Evolutionary conservation across 1,140 invertebrate species (phyloP), one percentile per base, ranked within the genome.

Genomic region (Thaumetopoea pityocampa): DNA sequence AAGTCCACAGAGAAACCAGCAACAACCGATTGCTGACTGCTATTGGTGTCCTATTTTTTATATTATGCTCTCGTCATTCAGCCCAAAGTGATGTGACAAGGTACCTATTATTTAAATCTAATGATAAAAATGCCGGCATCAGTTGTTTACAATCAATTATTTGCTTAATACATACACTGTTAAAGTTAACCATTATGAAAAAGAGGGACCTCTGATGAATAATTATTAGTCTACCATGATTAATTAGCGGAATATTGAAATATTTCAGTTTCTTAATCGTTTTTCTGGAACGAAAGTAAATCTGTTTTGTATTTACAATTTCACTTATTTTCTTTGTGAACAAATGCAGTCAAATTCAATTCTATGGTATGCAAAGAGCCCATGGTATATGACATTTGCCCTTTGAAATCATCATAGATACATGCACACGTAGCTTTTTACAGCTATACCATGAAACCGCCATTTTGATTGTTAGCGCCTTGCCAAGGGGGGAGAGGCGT

Each of bases 391-490:
- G n/a, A n/a, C n/a, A 27, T 38, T 22, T 54, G 53, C 58, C 49
- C 51, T 63, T 57, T 60, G 45, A 38, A 45, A 15, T 56, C 34
- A 14, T 57, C 45, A 30, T 46, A 37, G 54, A 55, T 63, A n/a
- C 51, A 47, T 61, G 57, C 65, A 73, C 67, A 73, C 65, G 71
- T 76, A 73, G 53, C 54, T 71, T 42, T 60, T 57, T 34, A 36
- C 50, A 67, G 59, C 55, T 57, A 60, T 74, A 66, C 66, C 57
- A 67, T 74, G 57, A 63, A 64, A 72, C 74, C 72, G 74, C 74
- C 74, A 79, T 79, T 79, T 79, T 79, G 74, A 76, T 79, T 74
- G 66, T 62, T 69, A 69, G 67, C 55, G 64, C 66, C 64, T 67
- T 68, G 64, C 50, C 64, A 64, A 65, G 57, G 61, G 64, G 69